These are phyloP conservation scores for Leucosticte australis DNA, from an alignment of 2,113 vertebrate genomes.

Conservation along the genomic window DNA sequence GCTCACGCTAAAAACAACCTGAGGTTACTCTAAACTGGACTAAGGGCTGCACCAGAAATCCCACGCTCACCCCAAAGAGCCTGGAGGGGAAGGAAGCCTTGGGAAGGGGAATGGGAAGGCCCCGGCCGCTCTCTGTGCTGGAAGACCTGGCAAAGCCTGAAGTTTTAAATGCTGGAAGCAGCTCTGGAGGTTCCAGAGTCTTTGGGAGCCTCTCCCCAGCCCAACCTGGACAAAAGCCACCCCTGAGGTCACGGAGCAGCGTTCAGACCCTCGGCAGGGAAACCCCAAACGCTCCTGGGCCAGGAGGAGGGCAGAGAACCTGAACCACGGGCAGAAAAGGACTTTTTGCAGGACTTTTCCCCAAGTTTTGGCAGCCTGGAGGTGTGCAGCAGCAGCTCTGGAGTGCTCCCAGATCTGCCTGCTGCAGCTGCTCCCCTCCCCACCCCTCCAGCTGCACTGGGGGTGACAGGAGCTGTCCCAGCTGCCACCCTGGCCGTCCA, in stretches of 20 bases:
- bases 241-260: not conserved
- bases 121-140: not conserved
- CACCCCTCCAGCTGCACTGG: not conserved
- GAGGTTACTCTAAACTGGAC: constrained; percentile 67
- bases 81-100: not conserved
- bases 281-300: not conserved
- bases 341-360: not conserved
- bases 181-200: not conserved
- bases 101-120: constrained; percentile 39
- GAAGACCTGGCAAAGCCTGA: not conserved
- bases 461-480: not conserved
- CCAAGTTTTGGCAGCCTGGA: not conserved
- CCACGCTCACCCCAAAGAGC: constrained; percentile 32
- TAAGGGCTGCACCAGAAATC: constrained; percentile 58
- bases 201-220: not conserved
- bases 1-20: constrained; percentile 73
- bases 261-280: not conserved
- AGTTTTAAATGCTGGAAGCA: not conserved
- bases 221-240: not conserved
- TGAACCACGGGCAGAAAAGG: rapidly evolving
- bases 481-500: constrained; percentile 1
- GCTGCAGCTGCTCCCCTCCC: not conserved
- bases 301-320: not conserved
- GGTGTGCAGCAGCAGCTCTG: not conserved
- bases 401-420: not conserved